These are phyloP conservation scores for Actinia tenebrosa DNA, from an alignment of 64 coral and sea anemone genomes.

Conservation along the genomic window DNA sequence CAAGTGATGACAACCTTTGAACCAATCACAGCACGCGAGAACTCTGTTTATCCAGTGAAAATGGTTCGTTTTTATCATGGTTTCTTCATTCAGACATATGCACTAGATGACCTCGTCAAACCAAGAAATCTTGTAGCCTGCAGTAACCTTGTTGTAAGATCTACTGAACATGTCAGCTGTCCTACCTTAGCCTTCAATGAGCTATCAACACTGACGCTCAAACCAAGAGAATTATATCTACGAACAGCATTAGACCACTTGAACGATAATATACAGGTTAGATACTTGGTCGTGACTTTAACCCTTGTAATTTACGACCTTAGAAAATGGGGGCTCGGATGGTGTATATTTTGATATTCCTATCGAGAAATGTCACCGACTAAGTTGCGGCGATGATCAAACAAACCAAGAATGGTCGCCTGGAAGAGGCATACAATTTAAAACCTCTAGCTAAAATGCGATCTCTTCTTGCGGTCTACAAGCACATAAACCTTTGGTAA, in stretches of 20 bases:
- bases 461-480: too few species aligned
- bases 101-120: slow-evolving; percentile 55
- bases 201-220: slow-evolving; percentile 53
- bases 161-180: slow-evolving; percentile 43
- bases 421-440: too few species aligned
- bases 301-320: not conserved
- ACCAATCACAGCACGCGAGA: too few species aligned
- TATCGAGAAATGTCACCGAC: too few species aligned
- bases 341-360: too few species aligned
- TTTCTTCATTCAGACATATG: slow-evolving; percentile 27
- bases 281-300: not conserved
- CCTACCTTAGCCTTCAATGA: slow-evolving; percentile 56
- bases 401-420: too few species aligned
- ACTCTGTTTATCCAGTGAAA: not conserved
- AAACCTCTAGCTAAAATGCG: too few species aligned
- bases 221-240: slow-evolving; percentile 60
- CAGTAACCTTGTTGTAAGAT: slow-evolving; percentile 55
- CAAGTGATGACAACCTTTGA: too few species aligned
- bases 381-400: too few species aligned
- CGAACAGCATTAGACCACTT: slow-evolving; percentile 48
- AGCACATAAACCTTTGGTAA: too few species aligned
- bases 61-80: too few species aligned
- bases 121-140: slow-evolving; percentile 49
- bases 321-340: too few species aligned
- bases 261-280: slow-evolving; percentile 40